phyloP scores from a whole-genome alignment of 2,888 invertebrate species.

The Drosophila pegasa region DNA sequence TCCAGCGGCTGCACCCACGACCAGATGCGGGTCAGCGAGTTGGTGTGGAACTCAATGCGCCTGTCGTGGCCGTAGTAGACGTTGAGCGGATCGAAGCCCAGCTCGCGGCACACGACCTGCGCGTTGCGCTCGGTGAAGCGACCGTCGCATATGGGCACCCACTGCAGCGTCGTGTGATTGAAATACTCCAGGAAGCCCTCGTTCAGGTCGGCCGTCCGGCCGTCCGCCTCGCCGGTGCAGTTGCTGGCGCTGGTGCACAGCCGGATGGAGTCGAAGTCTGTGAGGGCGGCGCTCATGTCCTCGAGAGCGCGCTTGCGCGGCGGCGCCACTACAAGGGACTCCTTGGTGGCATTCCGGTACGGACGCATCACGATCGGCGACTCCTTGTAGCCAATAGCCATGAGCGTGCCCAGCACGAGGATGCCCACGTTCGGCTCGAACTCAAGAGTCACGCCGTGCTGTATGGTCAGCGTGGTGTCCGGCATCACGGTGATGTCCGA shows the following conservation, averaged over 20 bases:
- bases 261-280: conserved; percentile 88
- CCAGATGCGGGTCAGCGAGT: conserved; percentile 94
- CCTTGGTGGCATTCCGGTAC: conserved; percentile 74
- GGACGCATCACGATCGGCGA: conserved; percentile 93
- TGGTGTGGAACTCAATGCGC: conserved; percentile 95
- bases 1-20: conserved; percentile 98
- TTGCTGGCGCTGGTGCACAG: conserved; percentile 90
- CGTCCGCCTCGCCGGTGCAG: conserved; percentile 86
- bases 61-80: conserved; percentile 94
- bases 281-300: conserved; percentile 84
- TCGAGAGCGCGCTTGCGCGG: conserved; percentile 85
- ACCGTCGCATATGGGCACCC: conserved; percentile 98
- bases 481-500: conserved; percentile 99
- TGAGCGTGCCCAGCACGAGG: conserved; percentile 94
- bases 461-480: conserved; percentile 92
- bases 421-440: conserved; percentile 98
- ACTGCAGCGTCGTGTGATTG: conserved; percentile 97
- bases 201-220: conserved; percentile 85
- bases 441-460: conserved; percentile 95
- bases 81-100: conserved; percentile 95
- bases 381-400: conserved; percentile 91
- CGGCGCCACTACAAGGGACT: conserved; percentile 50
- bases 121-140: conserved; percentile 98
- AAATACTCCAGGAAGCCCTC: conserved; percentile 98
- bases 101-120: conserved; percentile 96